Percentiles rank a stretch among this genome's conserved stretches.
phyloP scores from a whole-genome alignment of 2,113 vertebrate species.

The Elephas maximus region DNA sequence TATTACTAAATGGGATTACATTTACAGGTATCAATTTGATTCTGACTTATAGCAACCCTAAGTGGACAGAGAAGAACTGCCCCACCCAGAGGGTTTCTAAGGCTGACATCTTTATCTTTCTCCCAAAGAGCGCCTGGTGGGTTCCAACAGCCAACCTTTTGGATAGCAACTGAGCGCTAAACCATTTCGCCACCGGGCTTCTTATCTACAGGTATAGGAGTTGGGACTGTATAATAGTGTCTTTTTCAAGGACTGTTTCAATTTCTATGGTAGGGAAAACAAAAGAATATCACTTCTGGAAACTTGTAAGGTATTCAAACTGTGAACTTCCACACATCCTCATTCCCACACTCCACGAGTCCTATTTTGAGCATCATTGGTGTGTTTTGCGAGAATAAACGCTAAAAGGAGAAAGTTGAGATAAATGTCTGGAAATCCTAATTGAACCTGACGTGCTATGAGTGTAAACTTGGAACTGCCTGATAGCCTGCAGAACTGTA shows the following conservation, averaged over 20 bases:
- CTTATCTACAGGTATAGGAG: no score
- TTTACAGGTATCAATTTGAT: no score
- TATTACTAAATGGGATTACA: no score
- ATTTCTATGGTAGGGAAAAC: background rate
- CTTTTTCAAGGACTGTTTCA: constrained; percentile 23
- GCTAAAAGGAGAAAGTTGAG: constrained; percentile 10
- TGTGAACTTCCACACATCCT: background rate
- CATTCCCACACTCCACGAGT: background rate
- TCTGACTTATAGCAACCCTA: no score
- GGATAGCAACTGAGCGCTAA: no score
- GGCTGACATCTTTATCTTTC: no score
- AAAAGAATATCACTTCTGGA: background rate
- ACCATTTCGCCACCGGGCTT: no score
- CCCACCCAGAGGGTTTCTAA: no score
- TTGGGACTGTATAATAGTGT: no score
- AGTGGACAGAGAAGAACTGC: no score
- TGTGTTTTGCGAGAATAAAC: background rate
- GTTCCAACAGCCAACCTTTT: no score
- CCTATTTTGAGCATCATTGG: background rate
- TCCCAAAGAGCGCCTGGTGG: no score
- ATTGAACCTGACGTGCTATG: constrained; percentile 33
- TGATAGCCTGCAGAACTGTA: constrained; percentile 26
- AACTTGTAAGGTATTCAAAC: constrained; percentile 11
- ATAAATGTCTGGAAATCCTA: constrained; percentile 39
- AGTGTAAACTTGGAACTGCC: constrained; percentile 24